Conservation (phyloP, 2,888 invertebrate species). For the Ischnura elegans region DNA sequence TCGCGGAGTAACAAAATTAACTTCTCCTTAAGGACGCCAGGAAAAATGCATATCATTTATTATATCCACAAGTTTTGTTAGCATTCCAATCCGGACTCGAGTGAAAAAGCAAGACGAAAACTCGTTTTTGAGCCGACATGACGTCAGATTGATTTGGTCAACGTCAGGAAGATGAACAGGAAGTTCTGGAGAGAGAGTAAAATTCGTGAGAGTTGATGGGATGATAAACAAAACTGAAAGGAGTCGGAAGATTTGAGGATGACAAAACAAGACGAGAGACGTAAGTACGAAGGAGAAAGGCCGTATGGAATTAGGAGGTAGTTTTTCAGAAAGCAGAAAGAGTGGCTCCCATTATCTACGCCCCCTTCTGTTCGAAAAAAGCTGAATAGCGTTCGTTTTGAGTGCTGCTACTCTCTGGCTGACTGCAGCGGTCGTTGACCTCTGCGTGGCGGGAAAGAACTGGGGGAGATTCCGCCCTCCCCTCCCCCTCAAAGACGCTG, state of each 20-base stretch:
- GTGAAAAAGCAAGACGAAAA: not conserved
- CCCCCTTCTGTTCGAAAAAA: constrained; percentile 20
- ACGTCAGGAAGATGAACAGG: not conserved
- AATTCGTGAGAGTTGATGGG: not conserved
- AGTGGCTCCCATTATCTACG: not conserved
- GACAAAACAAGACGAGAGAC: not conserved
- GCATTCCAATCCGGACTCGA: not conserved
- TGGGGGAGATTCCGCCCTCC: not conserved
- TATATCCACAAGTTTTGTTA: no score
- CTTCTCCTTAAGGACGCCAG: no score
- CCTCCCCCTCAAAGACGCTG: no score
- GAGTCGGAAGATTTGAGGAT: not conserved
- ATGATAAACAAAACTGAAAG: not conserved
- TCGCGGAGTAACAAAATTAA: no score
- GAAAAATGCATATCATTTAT: no score
- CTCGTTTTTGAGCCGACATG: not conserved
- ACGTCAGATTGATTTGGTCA: not conserved
- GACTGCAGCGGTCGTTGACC: not conserved
- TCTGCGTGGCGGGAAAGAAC: not conserved
- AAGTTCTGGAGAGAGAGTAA: not conserved
- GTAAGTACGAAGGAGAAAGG: not conserved
- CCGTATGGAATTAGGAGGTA: not conserved
- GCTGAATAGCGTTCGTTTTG: constrained; percentile 23
- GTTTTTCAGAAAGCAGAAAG: not conserved
- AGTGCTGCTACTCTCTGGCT: not conserved